Conservation (phyloP, 2,113 vertebrate genomes). For the Sturnira hondurensis region DNA sequence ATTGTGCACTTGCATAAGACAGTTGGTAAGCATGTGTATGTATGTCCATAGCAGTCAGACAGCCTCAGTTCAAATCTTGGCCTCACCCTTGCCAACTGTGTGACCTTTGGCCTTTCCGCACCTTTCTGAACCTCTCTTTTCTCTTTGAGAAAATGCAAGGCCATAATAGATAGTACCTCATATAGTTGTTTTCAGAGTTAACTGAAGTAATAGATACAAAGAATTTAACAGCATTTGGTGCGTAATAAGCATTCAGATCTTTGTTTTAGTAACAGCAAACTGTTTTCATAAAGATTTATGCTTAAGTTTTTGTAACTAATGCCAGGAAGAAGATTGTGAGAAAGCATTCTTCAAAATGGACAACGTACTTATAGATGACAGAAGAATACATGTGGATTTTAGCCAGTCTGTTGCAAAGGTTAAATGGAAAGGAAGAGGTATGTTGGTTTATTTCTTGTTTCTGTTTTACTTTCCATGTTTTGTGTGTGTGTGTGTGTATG, state of each 20-base stretch:
- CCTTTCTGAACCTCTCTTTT: background rate
- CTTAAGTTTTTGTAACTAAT: slow-evolving; percentile 51
- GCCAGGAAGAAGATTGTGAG: slow-evolving; percentile 95
- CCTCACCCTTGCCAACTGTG: background rate
- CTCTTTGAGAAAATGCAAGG: background rate
- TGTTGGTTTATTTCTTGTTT: background rate
- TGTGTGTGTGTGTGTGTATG: background rate
- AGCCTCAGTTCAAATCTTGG: background rate
- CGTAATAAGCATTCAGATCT: background rate
- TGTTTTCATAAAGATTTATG: slow-evolving; percentile 40
- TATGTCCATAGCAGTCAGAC: background rate
- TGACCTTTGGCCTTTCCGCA: background rate
- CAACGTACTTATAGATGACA: slow-evolving; percentile 97
- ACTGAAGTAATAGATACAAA: background rate
- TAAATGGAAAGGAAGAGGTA: slow-evolving; percentile 98
- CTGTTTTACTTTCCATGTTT: background rate
- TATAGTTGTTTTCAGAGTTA: background rate
- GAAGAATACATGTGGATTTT: slow-evolving; percentile 97
- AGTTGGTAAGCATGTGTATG: background rate
- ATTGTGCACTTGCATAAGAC: background rate
- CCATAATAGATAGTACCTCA: background rate
- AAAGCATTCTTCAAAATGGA: slow-evolving; percentile 99
- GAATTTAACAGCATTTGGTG: background rate
- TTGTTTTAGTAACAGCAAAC: background rate
- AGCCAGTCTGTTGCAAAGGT: slow-evolving; percentile 98